Evolutionary conservation across 2,888 invertebrate species (phyloP).

Genomic region (Temnothorax ravouxi): DNA sequence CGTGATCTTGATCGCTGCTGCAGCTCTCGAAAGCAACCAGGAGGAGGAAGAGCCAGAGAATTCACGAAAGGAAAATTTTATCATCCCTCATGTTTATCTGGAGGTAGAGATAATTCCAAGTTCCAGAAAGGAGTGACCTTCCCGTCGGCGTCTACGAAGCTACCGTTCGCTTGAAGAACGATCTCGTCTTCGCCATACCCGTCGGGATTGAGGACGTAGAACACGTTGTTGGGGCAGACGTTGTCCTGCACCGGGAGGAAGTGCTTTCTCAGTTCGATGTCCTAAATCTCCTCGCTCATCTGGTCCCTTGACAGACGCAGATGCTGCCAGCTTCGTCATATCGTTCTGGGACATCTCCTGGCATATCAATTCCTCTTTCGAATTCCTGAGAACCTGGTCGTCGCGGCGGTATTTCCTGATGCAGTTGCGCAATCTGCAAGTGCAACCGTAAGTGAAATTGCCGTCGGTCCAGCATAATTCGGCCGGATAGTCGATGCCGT

Average conservation of each 20-base stretch:
- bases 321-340: neutral
- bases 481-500: conserved; percentile 70
- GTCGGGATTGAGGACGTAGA: conserved; percentile 75
- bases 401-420: conserved; percentile 83
- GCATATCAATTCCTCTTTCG: neutral
- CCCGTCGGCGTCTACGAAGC: neutral
- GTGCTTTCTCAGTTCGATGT: conserved; percentile 25
- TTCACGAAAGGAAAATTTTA: conserved; percentile 11
- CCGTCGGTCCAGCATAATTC: conserved; percentile 67
- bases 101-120: conserved; percentile 39
- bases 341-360: neutral
- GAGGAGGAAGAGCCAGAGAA: conserved; percentile 4
- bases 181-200: conserved; percentile 74
- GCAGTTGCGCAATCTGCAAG: conserved; percentile 75
- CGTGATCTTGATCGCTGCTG: neutral
- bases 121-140: conserved; percentile 45
- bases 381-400: conserved; percentile 61
- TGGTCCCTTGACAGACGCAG: conserved; percentile 46
- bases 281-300: conserved; percentile 50
- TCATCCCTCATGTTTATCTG: neutral
- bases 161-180: conserved; percentile 77
- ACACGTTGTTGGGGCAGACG: conserved; percentile 64
- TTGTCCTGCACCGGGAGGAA: conserved; percentile 73
- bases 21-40: neutral
- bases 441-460: conserved; percentile 75